These are phyloP conservation scores for Turritopsis dohrnii DNA, from an alignment of 30 jellyfish, hydroid and myxozoan species.

Conservation along the genomic window DNA sequence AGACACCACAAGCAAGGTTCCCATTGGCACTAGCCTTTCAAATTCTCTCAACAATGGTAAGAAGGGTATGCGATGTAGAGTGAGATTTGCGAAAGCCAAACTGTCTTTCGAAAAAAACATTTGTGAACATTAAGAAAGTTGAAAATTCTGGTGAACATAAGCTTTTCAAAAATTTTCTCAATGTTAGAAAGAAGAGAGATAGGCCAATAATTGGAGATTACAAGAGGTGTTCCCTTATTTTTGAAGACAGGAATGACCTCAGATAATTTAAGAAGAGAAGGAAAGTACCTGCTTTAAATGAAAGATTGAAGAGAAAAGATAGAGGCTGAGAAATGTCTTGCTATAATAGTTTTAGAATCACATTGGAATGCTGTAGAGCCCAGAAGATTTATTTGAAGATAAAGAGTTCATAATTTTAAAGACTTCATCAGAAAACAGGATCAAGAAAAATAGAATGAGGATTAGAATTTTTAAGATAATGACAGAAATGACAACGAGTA, in stretches of 20 bases:
- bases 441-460: slow-evolving; percentile 21
- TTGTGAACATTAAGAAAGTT: not conserved
- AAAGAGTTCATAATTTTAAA: slow-evolving; percentile 9
- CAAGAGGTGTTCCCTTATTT: slow-evolving; percentile 22
- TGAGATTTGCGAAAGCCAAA: not conserved
- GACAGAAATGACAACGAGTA: not conserved
- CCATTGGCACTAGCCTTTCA: not conserved
- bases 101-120: not conserved
- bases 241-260: slow-evolving; percentile 31
- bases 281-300: slow-evolving; percentile 37
- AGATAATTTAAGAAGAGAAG: slow-evolving; percentile 25
- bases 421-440: slow-evolving; percentile 25
- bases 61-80: not conserved
- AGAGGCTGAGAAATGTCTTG: slow-evolving; percentile 26
- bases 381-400: slow-evolving; percentile 26
- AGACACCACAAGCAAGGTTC: not conserved
- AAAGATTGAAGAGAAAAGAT: slow-evolving; percentile 24
- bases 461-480: not conserved
- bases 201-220: slow-evolving; percentile 28
- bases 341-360: slow-evolving; percentile 15
- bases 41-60: not conserved
- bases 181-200: not conserved
- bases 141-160: not conserved
- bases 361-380: slow-evolving; percentile 39
- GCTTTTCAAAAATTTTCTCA: slow-evolving; percentile 1